Percentiles rank a stretch among this genome's conserved stretches.
Conservation (phyloP, 2,797 vertebrate genomes). For the Lates japonicus region DNA sequence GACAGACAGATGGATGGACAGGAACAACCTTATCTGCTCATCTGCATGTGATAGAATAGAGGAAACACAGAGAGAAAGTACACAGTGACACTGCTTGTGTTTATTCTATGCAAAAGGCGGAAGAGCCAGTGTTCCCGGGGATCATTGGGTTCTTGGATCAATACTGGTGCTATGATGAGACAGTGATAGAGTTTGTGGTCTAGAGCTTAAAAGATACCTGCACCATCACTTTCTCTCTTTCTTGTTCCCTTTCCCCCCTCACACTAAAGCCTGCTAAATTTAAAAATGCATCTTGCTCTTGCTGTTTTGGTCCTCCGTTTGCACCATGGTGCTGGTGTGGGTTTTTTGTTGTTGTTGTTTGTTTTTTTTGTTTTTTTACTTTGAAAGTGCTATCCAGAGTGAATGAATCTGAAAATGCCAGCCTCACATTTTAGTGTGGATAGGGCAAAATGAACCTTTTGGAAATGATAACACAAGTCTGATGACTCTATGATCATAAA, state of each 20-base stretch:
- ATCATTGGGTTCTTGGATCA: constrained; percentile 77
- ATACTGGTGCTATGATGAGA: constrained; percentile 80
- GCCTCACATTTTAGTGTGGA: neutral
- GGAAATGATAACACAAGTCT: neutral
- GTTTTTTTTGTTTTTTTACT: neutral
- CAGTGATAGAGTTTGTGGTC: constrained; percentile 81
- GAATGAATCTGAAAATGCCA: neutral
- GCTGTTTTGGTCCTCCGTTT: neutral
- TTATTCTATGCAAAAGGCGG: constrained; percentile 56
- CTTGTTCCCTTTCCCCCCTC: constrained; percentile 19
- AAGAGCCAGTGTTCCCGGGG: constrained; percentile 68
- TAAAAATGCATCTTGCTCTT: constrained; percentile 13
- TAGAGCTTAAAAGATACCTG: constrained; percentile 68
- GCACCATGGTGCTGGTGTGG: neutral
- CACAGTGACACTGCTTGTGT: constrained; percentile 56
- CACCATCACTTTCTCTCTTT: constrained; percentile 44
- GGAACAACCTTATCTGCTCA: constrained; percentile 46
- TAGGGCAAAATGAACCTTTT: constrained; percentile 8
- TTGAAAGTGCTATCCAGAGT: neutral
- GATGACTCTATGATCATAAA: no score
- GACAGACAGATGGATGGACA: constrained; percentile 5
- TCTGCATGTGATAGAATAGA: constrained; percentile 55
- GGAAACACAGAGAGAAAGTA: constrained; percentile 24
- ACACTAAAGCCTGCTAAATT: neutral
- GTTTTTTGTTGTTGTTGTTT: neutral